These are phyloP conservation scores for Acanthacorydalis orientalis DNA, from an alignment of 2,888 invertebrate genomes.

Conservation along the genomic window DNA sequence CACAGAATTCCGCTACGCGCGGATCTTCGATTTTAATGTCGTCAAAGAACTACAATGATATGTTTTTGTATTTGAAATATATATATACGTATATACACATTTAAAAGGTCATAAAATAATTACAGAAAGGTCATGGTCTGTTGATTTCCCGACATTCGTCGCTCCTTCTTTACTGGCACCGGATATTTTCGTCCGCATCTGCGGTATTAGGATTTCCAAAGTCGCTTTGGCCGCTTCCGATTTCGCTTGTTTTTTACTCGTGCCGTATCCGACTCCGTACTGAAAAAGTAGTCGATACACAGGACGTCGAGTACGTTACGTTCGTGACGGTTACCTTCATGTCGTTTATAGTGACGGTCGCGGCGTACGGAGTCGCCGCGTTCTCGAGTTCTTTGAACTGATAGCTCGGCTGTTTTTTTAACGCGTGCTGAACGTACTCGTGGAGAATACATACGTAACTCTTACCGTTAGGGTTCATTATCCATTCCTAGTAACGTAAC, in stretches of 20 bases:
- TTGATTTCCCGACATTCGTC: constrained; percentile 24
- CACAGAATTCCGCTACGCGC: constrained; percentile 84
- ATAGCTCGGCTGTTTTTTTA: constrained; percentile 86
- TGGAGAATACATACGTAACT: constrained; percentile 92
- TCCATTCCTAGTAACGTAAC: constrained; percentile 48
- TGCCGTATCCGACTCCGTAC: constrained; percentile 86
- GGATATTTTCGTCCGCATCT: constrained; percentile 69
- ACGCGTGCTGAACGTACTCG: constrained; percentile 90
- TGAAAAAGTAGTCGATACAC: no score
- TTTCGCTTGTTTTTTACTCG: constrained; percentile 93
- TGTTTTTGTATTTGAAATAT: not conserved
- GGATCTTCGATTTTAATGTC: constrained; percentile 88
- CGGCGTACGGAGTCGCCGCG: constrained; percentile 84
- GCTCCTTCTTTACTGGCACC: constrained; percentile 35
- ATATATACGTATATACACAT: not conserved
- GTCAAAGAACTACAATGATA: constrained; percentile 57
- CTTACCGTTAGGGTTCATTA: constrained; percentile 94
- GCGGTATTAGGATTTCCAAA: constrained; percentile 80
- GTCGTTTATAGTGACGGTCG: constrained; percentile 80
- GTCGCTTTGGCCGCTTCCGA: constrained; percentile 82
- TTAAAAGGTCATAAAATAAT: constrained; percentile 8
- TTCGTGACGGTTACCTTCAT: constrained; percentile 88
- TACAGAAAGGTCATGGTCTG: constrained; percentile 34
- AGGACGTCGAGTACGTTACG: constrained; percentile 76
- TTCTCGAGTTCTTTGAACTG: constrained; percentile 88